Evolutionary conservation across 2,797 vertebrate genomes (phyloP), one percentile per base, ranked within the genome.

Genomic region (Lepus townsendii): DNA sequence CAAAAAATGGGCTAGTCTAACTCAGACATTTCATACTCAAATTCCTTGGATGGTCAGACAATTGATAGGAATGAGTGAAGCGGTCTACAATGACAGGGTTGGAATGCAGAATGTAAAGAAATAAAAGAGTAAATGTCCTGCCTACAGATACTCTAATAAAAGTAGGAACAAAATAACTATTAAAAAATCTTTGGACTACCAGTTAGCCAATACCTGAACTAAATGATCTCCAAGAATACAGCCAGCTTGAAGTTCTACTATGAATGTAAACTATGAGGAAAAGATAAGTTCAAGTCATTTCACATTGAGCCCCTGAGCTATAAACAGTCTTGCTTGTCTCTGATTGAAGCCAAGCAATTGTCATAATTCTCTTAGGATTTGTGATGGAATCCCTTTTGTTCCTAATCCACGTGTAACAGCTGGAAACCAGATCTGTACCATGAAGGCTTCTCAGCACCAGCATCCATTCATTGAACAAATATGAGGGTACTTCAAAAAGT

Each of bases 261-360:
- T 24, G 76, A 75, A 84, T 79, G 83, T 57, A 88, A 92, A 52
- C 73, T 38, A 2, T 30, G 17, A 69, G 72, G 87, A 66, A 78
- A 91, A 84, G 86, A 94, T 60, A 95, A 91, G 84, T 77, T 77
- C 62, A 32, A 91, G 95, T 90, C 89, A 76, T 85, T 78, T 84
- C 65, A 50, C 82, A 32, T 78, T 91, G 91, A 95, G 65, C 47
- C 35, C 65, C 63, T 77, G 47, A 83, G 35, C 85, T 92, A 65
- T 72, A 92, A 93, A 91, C 50, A 88, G 47, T n/a, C 80, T 78
- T 22, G 17, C 57, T 88, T 92, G 75, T 86, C 88, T 96, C 84
- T 73, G 47, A 92, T 14, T 32, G 4, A 32, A 90, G 69, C 71
- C 93, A 76, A 95, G 73, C 62, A 12, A 90, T 92, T 93, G 57